Percentiles rank a stretch among this genome's conserved stretches.
Evolutionary conservation across 2,113 vertebrate genomes (phyloP).

Genomic region (Galeopterus variegatus): DNA sequence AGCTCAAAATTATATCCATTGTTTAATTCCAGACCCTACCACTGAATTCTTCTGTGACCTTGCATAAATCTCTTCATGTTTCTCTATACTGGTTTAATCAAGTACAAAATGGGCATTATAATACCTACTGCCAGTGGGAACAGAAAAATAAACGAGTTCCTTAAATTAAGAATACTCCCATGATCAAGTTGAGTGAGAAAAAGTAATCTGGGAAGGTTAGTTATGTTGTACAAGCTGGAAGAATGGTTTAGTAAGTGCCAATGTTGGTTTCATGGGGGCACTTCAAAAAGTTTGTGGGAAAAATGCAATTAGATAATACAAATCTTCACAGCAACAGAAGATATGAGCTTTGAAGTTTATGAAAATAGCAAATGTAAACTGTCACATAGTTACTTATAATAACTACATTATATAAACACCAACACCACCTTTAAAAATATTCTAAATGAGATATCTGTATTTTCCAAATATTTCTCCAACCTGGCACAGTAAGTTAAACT

Average conservation of each 20-base stretch:
- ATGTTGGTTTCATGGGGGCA: not conserved
- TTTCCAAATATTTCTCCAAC: constrained; percentile 10
- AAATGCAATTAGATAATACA: too few species aligned
- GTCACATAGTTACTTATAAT: not conserved
- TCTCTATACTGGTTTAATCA: constrained; percentile 54
- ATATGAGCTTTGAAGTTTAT: constrained; percentile 25
- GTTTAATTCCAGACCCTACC: constrained; percentile 14
- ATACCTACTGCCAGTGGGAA: constrained; percentile 3
- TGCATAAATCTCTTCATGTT: constrained; percentile 54
- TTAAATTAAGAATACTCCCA: constrained; percentile 22
- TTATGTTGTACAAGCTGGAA: constrained; percentile 27
- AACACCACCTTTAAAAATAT: constrained; percentile 38
- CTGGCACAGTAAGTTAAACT: not conserved
- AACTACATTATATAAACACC: constrained; percentile 1
- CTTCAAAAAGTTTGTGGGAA: too few species aligned
- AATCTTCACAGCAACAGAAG: not conserved
- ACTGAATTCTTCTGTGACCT: constrained; percentile 52
- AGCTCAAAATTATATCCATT: constrained; percentile 45
- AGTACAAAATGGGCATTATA: constrained; percentile 43
- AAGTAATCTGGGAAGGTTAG: constrained; percentile 12
- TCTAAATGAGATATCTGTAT: constrained; percentile 20
- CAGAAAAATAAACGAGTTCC: constrained; percentile 12
- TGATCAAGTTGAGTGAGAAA: constrained; percentile 38
- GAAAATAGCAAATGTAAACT: constrained; percentile 34
- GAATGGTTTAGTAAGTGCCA: not conserved